phyloP scores from a whole-genome alignment of 1,140 invertebrate species.

The Bombus haemorrhoidalis region DNA sequence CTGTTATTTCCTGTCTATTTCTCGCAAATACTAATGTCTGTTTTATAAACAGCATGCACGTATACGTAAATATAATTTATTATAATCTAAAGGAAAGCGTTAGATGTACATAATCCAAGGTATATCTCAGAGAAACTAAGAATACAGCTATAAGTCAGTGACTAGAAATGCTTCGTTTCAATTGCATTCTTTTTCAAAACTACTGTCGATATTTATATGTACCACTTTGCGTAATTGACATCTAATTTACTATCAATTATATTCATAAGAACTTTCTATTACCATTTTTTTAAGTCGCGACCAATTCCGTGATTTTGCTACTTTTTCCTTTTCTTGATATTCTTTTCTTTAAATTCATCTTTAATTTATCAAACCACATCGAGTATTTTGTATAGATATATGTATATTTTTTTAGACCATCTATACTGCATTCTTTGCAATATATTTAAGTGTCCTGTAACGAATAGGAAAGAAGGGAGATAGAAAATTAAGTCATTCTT shows the following conservation, averaged over 20 bases:
- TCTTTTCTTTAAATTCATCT: background rate
- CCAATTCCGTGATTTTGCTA: too few relatives aligned
- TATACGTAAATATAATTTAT: slow-evolving; percentile 5
- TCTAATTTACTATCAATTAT: background rate
- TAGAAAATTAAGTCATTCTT: background rate
- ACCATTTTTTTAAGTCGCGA: background rate
- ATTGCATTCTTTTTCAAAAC: background rate
- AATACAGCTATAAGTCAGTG: background rate
- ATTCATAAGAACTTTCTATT: background rate
- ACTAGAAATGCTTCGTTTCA: background rate
- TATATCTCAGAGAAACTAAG: background rate
- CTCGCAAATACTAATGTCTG: background rate
- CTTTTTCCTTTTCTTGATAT: background rate
- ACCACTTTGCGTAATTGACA: background rate
- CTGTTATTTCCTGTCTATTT: background rate
- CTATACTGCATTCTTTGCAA: too few relatives aligned
- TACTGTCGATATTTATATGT: background rate
- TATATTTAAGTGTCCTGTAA: too few relatives aligned
- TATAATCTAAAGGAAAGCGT: too few relatives aligned
- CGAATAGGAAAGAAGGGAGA: too few relatives aligned
- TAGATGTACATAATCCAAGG: too few relatives aligned
- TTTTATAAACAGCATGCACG: background rate
- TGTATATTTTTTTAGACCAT: too few relatives aligned
- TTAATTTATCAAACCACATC: background rate
- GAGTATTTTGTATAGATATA: background rate